phyloP scores from a whole-genome alignment of 2,797 vertebrate species.

The Coendou prehensilis region DNA sequence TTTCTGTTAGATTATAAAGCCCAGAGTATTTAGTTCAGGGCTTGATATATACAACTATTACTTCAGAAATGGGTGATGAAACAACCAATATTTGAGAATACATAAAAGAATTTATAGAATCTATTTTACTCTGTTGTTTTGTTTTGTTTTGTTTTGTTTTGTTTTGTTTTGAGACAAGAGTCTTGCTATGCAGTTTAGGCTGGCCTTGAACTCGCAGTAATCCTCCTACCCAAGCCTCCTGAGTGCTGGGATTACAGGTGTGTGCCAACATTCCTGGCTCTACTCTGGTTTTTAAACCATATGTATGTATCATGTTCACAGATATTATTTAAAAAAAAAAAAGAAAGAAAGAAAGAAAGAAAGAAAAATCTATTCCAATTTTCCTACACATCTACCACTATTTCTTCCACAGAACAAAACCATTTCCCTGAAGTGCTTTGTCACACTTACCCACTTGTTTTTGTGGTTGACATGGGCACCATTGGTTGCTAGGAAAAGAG shows the following conservation, averaged over 20 bases:
- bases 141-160: background rate
- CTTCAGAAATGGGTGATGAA: background rate
- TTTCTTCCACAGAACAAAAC: background rate
- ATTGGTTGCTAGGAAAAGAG: slow-evolving; percentile 97
- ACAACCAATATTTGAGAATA: background rate
- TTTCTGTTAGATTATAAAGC: background rate
- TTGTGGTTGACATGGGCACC: slow-evolving; percentile 97
- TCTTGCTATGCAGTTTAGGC: background rate
- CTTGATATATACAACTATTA: background rate
- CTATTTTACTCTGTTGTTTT: background rate
- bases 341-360: background rate
- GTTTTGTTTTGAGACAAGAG: background rate
- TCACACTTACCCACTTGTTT: slow-evolving; percentile 95
- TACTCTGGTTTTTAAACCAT: background rate
- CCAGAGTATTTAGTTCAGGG: background rate
- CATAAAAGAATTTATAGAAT: background rate
- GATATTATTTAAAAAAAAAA: background rate
- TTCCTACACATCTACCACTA: background rate
- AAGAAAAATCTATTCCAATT: background rate
- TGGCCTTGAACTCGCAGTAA: background rate
- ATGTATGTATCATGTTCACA: background rate
- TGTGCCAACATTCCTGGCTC: background rate
- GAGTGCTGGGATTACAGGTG: background rate
- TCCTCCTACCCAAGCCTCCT: background rate
- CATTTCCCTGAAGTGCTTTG: background rate